Percentiles rank a stretch among this genome's conserved stretches.
Conservation (phyloP, 2,797 vertebrate species). For the Syngnathus acus region DNA sequence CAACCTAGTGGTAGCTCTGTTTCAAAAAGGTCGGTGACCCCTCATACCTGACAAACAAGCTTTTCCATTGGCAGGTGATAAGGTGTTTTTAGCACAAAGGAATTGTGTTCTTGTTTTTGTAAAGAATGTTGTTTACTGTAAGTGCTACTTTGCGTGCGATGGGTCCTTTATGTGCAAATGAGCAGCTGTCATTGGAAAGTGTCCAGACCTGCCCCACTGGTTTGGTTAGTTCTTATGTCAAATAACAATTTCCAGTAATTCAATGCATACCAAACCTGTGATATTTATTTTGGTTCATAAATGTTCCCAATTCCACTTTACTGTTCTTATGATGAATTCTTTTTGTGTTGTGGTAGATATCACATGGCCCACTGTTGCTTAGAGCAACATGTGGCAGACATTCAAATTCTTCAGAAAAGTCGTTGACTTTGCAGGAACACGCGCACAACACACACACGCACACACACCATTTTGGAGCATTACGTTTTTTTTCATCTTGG, state of each 20-base stretch:
- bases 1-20: too few relatives aligned
- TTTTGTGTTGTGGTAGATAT: neutral
- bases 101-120: neutral
- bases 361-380: neutral
- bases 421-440: neutral
- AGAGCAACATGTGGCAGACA: neutral
- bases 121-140: neutral
- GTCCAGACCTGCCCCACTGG: constrained; percentile 37
- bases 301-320: neutral
- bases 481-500: constrained; percentile 7
- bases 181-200: constrained; percentile 5
- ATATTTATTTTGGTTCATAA: neutral
- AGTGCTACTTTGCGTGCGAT: neutral
- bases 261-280: constrained; percentile 20
- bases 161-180: neutral
- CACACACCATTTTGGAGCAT: neutral
- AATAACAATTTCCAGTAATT: constrained; percentile 9
- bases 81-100: neutral
- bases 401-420: neutral
- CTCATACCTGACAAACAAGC: neutral
- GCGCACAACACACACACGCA: neutral
- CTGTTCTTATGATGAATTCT: too few relatives aligned
- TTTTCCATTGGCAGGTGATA: neutral
- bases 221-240: neutral
- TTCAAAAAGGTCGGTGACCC: too few relatives aligned